Evolutionary conservation across 2,888 invertebrate genomes (phyloP).

Genomic region (Mystacides longicornis): DNA sequence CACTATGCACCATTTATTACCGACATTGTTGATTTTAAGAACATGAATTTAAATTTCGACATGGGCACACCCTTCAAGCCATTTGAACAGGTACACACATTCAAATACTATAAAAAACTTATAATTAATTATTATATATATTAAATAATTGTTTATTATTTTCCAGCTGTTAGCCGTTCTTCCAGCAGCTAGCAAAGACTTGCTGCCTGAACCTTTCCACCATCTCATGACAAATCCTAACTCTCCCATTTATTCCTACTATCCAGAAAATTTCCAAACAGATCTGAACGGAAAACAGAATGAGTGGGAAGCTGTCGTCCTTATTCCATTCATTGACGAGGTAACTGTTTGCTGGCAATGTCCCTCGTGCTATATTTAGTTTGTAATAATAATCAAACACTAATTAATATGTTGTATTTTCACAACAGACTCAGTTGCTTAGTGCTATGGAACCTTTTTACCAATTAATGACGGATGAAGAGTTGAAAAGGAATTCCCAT

Average conservation of each 20-base stretch:
- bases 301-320: slow-evolving; percentile 93
- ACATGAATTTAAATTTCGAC: slow-evolving; percentile 74
- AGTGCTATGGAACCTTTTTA: slow-evolving; percentile 69
- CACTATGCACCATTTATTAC: slow-evolving; percentile 97
- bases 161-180: slow-evolving; percentile 68
- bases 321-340: slow-evolving; percentile 91
- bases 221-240: slow-evolving; percentile 58
- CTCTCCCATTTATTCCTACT: slow-evolving; percentile 83
- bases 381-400: too few species aligned
- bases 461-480: slow-evolving; percentile 57
- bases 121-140: slow-evolving; percentile 90
- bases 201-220: slow-evolving; percentile 73
- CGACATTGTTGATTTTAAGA: slow-evolving; percentile 76
- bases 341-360: slow-evolving; percentile 32
- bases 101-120: slow-evolving; percentile 63
- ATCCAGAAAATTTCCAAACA: slow-evolving; percentile 83
- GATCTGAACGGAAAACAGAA: slow-evolving; percentile 94
- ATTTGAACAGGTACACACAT: slow-evolving; percentile 76
- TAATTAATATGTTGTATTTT: too few species aligned
- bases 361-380: background rate
- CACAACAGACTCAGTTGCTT: slow-evolving; percentile 50
- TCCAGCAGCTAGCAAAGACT: slow-evolving; percentile 74
- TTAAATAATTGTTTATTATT: slow-evolving; percentile 57
- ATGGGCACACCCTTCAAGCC: slow-evolving; percentile 84
- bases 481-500: slow-evolving; percentile 68